Evolutionary conservation across 2,888 invertebrate species (phyloP).

Genomic region (Linnaemya vulpina): DNA sequence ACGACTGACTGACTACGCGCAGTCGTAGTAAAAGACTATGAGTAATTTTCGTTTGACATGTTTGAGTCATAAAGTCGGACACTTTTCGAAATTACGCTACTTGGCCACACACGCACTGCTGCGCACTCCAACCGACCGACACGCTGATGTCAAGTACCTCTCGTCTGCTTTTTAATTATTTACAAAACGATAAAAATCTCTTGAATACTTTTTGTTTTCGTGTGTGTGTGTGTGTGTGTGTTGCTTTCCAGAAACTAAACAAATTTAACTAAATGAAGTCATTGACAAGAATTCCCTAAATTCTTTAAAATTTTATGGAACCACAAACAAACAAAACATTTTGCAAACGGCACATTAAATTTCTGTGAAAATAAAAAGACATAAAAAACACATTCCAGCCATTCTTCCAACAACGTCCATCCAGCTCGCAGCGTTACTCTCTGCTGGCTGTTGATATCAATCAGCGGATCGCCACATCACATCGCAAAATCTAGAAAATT

Average conservation of each 20-base stretch:
- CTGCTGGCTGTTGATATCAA: slow-evolving; percentile 45
- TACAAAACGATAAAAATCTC: slow-evolving; percentile 52
- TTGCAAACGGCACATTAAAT: slow-evolving; percentile 51
- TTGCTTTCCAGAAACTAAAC: slow-evolving; percentile 1
- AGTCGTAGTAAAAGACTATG: neutral
- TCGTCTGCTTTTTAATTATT: slow-evolving; percentile 44
- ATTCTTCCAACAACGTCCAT: slow-evolving; percentile 37
- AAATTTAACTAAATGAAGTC: slow-evolving; percentile 51
- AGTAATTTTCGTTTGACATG: slow-evolving; percentile 56
- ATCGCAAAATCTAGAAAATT: slow-evolving; percentile 41
- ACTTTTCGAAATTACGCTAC: slow-evolving; percentile 27
- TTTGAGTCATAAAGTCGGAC: slow-evolving; percentile 64
- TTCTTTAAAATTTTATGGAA: slow-evolving; percentile 35
- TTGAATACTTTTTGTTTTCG: slow-evolving; percentile 21
- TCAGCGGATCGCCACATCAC: slow-evolving; percentile 49
- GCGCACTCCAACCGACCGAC: neutral
- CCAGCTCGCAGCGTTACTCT: slow-evolving; percentile 18
- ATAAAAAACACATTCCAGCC: slow-evolving; percentile 48
- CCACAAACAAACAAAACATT: slow-evolving; percentile 48
- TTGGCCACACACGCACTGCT: slow-evolving; percentile 59
- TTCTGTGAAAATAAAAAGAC: neutral
- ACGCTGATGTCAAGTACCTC: slow-evolving; percentile 61
- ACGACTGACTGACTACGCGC: neutral
- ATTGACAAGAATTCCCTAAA: slow-evolving; percentile 64
- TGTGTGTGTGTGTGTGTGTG: too few species aligned